Evolutionary conservation across 2,888 invertebrate species (phyloP).

Genomic region (Mythimna vitellina): DNA sequence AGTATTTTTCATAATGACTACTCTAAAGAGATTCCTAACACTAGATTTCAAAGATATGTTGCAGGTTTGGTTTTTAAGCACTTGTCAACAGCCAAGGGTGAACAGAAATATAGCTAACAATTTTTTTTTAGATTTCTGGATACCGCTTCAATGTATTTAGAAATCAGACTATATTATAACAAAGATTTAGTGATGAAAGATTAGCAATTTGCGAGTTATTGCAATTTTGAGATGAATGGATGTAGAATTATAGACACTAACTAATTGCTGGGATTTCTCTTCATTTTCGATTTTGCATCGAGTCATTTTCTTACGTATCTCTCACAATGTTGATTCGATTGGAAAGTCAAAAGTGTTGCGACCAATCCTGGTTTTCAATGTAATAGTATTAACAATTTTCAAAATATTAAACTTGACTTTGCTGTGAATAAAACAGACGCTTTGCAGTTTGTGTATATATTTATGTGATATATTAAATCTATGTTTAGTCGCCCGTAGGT

Average conservation of each 20-base stretch:
- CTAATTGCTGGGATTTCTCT: neutral
- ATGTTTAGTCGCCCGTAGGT: constrained; percentile 30
- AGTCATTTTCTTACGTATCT: neutral
- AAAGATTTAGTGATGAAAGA: constrained; percentile 5
- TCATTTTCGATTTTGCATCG: constrained; percentile 14
- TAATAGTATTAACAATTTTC: constrained; percentile 35
- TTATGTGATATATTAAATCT: constrained; percentile 47
- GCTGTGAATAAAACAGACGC: constrained; percentile 46
- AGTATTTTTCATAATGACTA: constrained; percentile 26
- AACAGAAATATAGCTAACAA: constrained; percentile 6
- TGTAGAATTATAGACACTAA: constrained; percentile 13
- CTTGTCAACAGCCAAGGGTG: neutral
- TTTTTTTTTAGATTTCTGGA: constrained; percentile 24
- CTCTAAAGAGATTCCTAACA: constrained; percentile 40
- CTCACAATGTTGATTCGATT: neutral
- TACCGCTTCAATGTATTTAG: neutral
- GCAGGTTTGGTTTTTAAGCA: constrained; percentile 24
- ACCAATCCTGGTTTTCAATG: constrained; percentile 2
- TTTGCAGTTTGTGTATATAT: constrained; percentile 48
- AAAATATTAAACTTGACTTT: constrained; percentile 30
- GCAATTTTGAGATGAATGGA: constrained; percentile 35
- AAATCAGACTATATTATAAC: neutral
- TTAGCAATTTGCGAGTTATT: constrained; percentile 21
- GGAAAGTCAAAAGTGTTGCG: constrained; percentile 11
- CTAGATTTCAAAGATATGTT: constrained; percentile 27